Conservation (phyloP, 2,888 invertebrate species). For the Osmoderma eremita region DNA sequence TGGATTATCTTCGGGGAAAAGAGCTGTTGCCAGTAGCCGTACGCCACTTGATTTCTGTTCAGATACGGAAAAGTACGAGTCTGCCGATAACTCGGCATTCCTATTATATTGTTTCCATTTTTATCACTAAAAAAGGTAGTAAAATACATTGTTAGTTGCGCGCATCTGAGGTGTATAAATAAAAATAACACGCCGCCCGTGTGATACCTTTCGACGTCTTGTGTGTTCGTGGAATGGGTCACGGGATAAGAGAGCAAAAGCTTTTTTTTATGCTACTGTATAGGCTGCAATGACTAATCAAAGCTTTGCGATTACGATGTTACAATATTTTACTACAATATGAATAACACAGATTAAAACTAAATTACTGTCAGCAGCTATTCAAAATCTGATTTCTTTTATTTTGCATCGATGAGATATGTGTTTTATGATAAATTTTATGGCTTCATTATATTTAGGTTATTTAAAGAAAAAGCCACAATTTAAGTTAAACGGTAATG, state of each 20-base stretch:
- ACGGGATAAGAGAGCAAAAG: neutral
- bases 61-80: conserved; percentile 31
- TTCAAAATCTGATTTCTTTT: too few species aligned
- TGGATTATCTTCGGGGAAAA: conserved; percentile 34
- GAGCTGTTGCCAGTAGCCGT: conserved; percentile 39
- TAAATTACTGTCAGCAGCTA: too few species aligned
- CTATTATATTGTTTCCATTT: conserved; percentile 11
- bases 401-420: too few species aligned
- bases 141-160: neutral
- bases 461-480: too few species aligned
- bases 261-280: neutral
- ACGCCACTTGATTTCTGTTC: conserved; percentile 38
- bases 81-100: conserved; percentile 27
- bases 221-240: neutral
- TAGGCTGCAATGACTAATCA: neutral
- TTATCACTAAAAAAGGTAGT: conserved; percentile 24
- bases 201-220: conserved; percentile 2
- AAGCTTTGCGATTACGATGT: neutral
- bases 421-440: too few species aligned
- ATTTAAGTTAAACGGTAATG: too few species aligned
- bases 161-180: conserved; percentile 12
- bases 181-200: conserved; percentile 2
- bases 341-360: too few species aligned
- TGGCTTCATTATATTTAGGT: too few species aligned
- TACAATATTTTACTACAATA: too few species aligned